A percentile compares a stretch with the other conserved stretches of the same genome.
Evolutionary conservation across 2,113 vertebrate genomes (phyloP).

Genomic region (Nipponia nippon): DNA sequence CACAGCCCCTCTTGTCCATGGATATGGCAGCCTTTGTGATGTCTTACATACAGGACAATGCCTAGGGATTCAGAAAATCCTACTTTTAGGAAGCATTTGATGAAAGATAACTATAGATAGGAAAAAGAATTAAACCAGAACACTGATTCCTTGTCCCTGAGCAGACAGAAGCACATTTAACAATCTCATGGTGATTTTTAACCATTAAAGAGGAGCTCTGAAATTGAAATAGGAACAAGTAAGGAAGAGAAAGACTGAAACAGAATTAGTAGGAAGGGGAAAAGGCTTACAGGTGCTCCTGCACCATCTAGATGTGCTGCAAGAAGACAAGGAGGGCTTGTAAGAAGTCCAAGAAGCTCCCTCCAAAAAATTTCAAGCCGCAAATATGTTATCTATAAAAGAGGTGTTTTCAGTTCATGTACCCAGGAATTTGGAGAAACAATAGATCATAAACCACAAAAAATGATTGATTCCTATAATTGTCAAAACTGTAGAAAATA

Average conservation of each 20-base stretch:
- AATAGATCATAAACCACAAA: background rate
- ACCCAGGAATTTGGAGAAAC: background rate
- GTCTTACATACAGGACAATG: background rate
- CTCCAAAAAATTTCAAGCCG: background rate
- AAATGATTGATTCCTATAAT: background rate
- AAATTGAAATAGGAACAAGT: background rate
- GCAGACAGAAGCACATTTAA: background rate
- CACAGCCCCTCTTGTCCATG: background rate
- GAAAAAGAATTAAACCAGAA: background rate
- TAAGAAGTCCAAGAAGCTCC: background rate
- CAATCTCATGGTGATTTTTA: background rate
- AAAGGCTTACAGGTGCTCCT: background rate
- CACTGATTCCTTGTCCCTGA: background rate
- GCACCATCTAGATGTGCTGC: background rate
- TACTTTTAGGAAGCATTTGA: background rate
- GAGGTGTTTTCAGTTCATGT: background rate
- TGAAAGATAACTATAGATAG: background rate
- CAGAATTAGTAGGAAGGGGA: background rate
- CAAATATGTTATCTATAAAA: background rate
- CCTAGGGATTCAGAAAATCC: background rate
- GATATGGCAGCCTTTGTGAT: background rate
- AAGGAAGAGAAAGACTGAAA: background rate
- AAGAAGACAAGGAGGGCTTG: background rate
- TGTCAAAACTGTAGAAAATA: background rate
- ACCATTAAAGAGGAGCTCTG: background rate